Conservation (phyloP, 2,113 vertebrate species). For the Ptyas mucosa region DNA sequence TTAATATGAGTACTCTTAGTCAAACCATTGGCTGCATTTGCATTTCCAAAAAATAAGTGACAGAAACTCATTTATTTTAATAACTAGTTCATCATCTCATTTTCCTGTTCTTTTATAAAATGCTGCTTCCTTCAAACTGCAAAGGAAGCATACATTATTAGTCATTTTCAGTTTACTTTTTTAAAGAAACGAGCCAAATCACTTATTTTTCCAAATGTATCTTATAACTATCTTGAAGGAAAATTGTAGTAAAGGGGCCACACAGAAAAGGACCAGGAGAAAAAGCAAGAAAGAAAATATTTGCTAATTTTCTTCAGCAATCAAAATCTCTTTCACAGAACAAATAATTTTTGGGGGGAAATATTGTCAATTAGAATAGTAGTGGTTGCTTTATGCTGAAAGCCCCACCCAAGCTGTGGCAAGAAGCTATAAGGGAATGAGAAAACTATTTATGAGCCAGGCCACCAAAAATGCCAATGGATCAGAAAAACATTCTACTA, state of each 20-base stretch:
- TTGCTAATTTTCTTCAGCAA: background rate
- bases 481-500: background rate
- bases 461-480: background rate
- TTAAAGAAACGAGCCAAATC: background rate
- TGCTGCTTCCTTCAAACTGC: background rate
- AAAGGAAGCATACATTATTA: background rate
- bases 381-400: background rate
- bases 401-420: background rate
- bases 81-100: background rate
- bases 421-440: background rate
- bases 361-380: background rate
- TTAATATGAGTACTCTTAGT: slow-evolving; percentile 2
- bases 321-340: background rate
- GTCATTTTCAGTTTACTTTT: background rate
- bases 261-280: background rate
- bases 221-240: background rate
- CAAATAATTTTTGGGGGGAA: background rate
- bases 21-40: slow-evolving; percentile 1
- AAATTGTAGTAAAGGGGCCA: background rate
- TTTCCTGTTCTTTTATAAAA: background rate
- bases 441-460: background rate
- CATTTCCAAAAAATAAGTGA: background rate
- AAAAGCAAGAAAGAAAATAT: background rate
- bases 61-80: background rate
- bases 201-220: background rate